Conservation (phyloP, 2,113 vertebrate genomes). For the Apaloderma vittatum region DNA sequence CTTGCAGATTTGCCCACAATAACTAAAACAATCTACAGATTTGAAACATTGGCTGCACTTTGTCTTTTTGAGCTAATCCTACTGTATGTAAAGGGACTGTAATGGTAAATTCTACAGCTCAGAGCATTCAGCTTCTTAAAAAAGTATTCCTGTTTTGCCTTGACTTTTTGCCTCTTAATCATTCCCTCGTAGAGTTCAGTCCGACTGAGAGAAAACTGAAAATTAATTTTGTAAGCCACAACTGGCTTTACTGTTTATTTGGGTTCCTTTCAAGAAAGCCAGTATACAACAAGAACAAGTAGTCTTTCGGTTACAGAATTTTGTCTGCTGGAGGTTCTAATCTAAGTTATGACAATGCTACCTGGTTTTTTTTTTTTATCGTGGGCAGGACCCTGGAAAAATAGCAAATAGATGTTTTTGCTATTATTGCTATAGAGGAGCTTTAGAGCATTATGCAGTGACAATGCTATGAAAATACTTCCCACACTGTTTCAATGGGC, state of each 20-base stretch:
- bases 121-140: background rate
- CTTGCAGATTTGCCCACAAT: background rate
- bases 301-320: background rate
- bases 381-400: background rate
- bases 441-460: background rate
- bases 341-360: background rate
- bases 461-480: background rate
- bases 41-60: background rate
- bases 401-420: background rate
- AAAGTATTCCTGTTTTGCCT: background rate
- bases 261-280: background rate
- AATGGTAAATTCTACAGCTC: background rate
- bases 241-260: background rate
- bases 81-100: background rate
- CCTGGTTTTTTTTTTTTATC: background rate
- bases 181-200: background rate
- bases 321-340: background rate
- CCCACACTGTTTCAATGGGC: background rate
- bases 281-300: background rate
- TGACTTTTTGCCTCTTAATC: background rate
- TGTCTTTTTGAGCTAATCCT: background rate
- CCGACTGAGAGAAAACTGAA: background rate
- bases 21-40: background rate
- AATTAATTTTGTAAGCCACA: background rate
- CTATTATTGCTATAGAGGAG: background rate